Conservation (phyloP, 2,888 invertebrate species). For the Leucophenga montana region DNA sequence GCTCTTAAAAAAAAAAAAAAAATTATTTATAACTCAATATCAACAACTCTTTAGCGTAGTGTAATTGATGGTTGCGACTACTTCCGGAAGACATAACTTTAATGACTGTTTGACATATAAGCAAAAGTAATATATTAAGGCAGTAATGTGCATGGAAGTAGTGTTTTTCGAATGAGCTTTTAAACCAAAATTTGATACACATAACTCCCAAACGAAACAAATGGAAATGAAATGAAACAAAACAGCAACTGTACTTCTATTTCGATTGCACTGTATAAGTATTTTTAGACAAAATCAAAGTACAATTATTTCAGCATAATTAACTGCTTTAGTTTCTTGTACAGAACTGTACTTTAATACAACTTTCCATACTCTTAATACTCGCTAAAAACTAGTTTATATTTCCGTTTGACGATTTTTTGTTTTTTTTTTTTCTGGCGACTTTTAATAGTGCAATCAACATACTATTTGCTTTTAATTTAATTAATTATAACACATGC, state of each 20-base stretch:
- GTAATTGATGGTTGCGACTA: no score
- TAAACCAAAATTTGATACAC: no score
- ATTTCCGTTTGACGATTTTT: slow-evolving; percentile 63
- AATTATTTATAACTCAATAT: neutral
- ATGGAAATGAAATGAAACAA: neutral
- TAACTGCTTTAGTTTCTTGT: neutral
- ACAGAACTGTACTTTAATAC: no score
- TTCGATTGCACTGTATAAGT: no score
- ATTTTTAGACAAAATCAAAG: no score
- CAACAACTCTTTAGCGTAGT: neutral
- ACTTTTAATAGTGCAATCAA: slow-evolving; percentile 38
- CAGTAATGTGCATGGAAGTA: no score
- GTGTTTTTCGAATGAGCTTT: no score
- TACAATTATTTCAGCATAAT: no score
- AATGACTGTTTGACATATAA: no score
- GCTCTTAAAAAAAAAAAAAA: neutral
- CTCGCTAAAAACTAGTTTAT: slow-evolving; percentile 57
- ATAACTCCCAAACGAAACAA: neutral
- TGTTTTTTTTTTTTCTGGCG: slow-evolving; percentile 6
- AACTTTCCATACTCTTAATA: no score
- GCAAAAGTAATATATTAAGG: no score
- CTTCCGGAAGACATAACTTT: no score
- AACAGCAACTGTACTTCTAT: neutral
- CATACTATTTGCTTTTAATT: slow-evolving; percentile 29
- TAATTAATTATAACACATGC: neutral